Conservation (phyloP, 2,113 vertebrate species). For the Rhinoderma darwinii region DNA sequence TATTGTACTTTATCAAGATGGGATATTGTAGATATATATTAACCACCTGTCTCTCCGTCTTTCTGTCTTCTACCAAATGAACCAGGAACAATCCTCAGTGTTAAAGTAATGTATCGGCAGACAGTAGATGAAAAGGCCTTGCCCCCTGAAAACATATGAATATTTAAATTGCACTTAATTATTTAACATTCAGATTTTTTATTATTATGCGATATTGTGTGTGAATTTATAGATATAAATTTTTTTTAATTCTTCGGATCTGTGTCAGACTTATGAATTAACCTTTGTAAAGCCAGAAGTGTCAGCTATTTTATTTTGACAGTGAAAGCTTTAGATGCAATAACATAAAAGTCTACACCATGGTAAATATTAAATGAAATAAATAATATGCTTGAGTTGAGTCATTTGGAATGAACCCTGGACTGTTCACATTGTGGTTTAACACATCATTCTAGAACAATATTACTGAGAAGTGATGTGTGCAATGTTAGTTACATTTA, state of each 20-base stretch:
- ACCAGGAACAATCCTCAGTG: conserved; percentile 67
- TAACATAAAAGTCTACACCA: conserved; percentile 13
- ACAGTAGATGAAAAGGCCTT: conserved; percentile 79
- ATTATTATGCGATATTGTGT: conserved; percentile 64
- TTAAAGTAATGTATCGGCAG: conserved; percentile 67
- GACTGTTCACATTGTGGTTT: conserved; percentile 14
- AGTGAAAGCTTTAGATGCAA: conserved; percentile 5
- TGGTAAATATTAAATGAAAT: conserved; percentile 22
- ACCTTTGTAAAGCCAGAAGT: conserved; percentile 62
- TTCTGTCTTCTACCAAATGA: conserved; percentile 68
- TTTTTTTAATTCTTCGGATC: conserved; percentile 40
- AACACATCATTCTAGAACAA: background rate
- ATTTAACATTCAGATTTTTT: conserved; percentile 73
- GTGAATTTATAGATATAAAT: conserved; percentile 51
- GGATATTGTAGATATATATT: conserved; percentile 71
- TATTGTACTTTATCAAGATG: conserved; percentile 65
- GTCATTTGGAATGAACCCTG: conserved; percentile 13
- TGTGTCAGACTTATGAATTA: conserved; percentile 50
- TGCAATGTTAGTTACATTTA: background rate
- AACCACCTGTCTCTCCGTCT: conserved; percentile 67
- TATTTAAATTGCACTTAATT: conserved; percentile 87
- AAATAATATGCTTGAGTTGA: background rate
- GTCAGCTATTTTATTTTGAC: conserved; percentile 1
- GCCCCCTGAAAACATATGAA: conserved; percentile 81
- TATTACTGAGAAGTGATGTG: conserved; percentile 14